Evolutionary conservation across 1,140 invertebrate genomes (phyloP), one percentile per base, ranked within the genome.

Genomic region (Chironomus striatipennis): DNA sequence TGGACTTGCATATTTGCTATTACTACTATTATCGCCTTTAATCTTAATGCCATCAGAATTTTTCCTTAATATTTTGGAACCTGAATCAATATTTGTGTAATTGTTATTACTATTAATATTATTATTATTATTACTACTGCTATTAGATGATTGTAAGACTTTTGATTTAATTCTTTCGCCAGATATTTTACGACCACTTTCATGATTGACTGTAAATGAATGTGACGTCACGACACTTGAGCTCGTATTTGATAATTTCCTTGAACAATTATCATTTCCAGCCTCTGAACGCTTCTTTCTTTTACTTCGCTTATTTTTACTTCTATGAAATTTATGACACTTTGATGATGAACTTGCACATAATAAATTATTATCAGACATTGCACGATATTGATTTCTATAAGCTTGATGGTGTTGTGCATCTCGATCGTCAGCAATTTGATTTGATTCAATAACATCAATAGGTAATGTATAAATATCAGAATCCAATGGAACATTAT

Each of bases 381-480:
- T 70, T 70, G 65, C 65, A 18, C 65, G 65, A 85, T 57, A 15
- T 5, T 57, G 47, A 57, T 70, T 15, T 5, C 10, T 70, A 70
- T 18, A 81, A 8, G 81, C 81, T 43, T 80, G 78, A 9, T 83
- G 76, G 67, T 84, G 79, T 43, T 73, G 24, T 21, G 83, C 83
- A 73, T 85, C 81, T 76, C 88, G 88, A 77, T 86, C 82, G n/a
- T n/a, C n/a, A n/a, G n/a, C n/a, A 6, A 93, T 86, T 78, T 34
- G 24, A 34, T 34, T 34, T 34, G 24, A 34, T 34, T 34, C 24
- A 34, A 34, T 34, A 34, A 90, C 90, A 80, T 94, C 92, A 67
- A 94, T 88, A 20, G 92, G 93, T 65, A 94, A 88, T 6, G 92
- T 91, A 79, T 94, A 94, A 76, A 93, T 92, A 78, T 94, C 92